phyloP scores from a whole-genome alignment of 1,140 invertebrate genomes.

The Ganaspis sp. region DNA sequence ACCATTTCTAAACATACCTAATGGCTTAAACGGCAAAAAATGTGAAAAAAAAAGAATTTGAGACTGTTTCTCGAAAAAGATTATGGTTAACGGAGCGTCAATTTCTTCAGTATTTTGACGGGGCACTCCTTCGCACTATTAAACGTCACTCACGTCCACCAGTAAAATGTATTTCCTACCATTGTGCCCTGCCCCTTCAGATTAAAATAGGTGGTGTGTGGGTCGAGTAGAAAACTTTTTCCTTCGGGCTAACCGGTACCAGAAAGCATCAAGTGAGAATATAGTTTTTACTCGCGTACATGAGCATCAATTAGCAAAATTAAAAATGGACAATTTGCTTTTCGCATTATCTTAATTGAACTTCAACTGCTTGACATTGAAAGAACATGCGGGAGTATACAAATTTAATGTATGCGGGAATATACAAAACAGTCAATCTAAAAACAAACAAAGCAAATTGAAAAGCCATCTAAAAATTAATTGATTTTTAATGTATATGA shows the following conservation, averaged over 20 bases:
- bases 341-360: constrained; percentile 34
- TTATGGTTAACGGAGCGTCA: constrained; percentile 1
- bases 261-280: neutral
- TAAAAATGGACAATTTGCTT: constrained; percentile 6
- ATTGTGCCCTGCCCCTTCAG: constrained; percentile 25
- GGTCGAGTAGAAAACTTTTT: constrained; percentile 16
- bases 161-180: constrained; percentile 29
- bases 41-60: neutral
- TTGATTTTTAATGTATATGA: no score
- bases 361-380: neutral
- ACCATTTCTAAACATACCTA: constrained; percentile 30
- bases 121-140: constrained; percentile 24
- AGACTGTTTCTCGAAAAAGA: neutral
- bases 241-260: neutral
- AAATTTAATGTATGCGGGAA: neutral
- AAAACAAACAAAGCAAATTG: no score
- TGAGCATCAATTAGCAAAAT: constrained; percentile 12
- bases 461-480: no score
- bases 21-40: no score
- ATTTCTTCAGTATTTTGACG: constrained; percentile 28
- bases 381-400: neutral
- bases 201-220: constrained; percentile 16
- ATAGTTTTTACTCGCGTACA: neutral
- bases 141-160: constrained; percentile 26
- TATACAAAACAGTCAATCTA: neutral